These are phyloP conservation scores for Osmoderma eremita DNA, from an alignment of 2,888 invertebrate genomes.

Conservation along the genomic window DNA sequence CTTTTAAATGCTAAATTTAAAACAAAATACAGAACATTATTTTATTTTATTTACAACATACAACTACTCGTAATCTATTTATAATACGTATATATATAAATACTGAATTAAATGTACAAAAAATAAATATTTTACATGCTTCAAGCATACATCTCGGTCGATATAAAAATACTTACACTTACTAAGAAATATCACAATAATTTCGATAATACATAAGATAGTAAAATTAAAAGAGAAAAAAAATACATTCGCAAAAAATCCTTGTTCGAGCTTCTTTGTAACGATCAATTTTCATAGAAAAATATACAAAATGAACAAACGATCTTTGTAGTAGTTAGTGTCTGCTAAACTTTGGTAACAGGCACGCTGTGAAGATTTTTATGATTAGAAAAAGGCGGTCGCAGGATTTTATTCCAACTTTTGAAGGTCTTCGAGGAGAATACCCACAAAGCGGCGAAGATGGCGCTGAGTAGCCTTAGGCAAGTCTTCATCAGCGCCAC, in stretches of 20 bases:
- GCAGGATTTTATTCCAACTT: conserved; percentile 57
- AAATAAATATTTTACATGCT: conserved; percentile 49
- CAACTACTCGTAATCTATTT: conserved; percentile 35
- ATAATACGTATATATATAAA: conserved; percentile 38
- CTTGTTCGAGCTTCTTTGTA: conserved; percentile 30
- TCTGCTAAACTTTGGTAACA: conserved; percentile 51
- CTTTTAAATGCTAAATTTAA: too few relatives aligned
- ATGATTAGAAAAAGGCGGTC: conserved; percentile 49
- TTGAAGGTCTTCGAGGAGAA: conserved; percentile 59
- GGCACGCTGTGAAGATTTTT: conserved; percentile 49
- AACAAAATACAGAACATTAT: conserved; percentile 29
- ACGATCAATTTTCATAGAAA: conserved; percentile 13
- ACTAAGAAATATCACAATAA: conserved; percentile 45
- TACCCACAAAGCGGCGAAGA: conserved; percentile 58
- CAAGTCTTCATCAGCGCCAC: conserved; percentile 53
- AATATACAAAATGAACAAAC: conserved; percentile 5
- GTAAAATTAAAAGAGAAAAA: conserved; percentile 12
- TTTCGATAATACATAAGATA: conserved; percentile 35
- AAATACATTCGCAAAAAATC: conserved; percentile 29
- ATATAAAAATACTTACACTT: conserved; percentile 42
- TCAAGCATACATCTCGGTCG: conserved; percentile 41
- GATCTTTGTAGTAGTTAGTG: not conserved
- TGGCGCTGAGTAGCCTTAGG: conserved; percentile 55
- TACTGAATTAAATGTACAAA: conserved; percentile 44
- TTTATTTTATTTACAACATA: conserved; percentile 43